Percentiles rank a stretch among this genome's conserved stretches.
Conservation (phyloP, 2,113 vertebrate species). For the Herpetotheres cachinnans region DNA sequence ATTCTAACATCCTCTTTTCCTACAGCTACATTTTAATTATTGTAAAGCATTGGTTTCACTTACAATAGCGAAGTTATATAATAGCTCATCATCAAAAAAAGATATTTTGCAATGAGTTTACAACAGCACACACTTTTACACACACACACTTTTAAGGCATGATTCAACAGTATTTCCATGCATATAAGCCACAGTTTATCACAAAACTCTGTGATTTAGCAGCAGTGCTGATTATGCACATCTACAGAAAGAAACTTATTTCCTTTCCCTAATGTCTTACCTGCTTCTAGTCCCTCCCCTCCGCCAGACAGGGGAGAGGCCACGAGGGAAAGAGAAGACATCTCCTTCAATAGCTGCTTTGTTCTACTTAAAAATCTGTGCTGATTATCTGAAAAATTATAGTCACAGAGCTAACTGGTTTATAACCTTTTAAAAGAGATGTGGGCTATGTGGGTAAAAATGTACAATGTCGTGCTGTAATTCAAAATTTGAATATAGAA, state of each 20-base stretch:
- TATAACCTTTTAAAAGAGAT: not conserved
- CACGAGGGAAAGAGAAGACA: not conserved
- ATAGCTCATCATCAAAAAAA: not conserved
- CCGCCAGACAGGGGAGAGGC: not conserved
- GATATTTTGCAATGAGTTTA: not conserved
- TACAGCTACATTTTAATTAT: not conserved
- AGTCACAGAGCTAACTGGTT: not conserved
- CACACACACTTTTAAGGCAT: not conserved
- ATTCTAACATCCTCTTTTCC: not conserved
- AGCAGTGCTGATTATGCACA: not conserved
- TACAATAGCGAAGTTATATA: not conserved
- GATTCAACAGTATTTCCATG: not conserved
- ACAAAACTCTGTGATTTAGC: not conserved
- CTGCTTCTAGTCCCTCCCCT: not conserved
- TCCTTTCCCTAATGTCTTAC: not conserved
- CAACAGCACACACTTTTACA: not conserved
- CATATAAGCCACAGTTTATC: not conserved
- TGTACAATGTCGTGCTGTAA: not conserved
- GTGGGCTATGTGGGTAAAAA: not conserved
- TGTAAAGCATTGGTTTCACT: not conserved
- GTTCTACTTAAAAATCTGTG: not conserved
- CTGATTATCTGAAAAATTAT: not conserved
- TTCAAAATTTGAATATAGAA: not conserved
- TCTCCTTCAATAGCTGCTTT: not conserved
- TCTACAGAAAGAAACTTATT: not conserved